Base-by-base conservation (phyloP, 2,888 invertebrate species). In the Euzetes globulus region DNA sequence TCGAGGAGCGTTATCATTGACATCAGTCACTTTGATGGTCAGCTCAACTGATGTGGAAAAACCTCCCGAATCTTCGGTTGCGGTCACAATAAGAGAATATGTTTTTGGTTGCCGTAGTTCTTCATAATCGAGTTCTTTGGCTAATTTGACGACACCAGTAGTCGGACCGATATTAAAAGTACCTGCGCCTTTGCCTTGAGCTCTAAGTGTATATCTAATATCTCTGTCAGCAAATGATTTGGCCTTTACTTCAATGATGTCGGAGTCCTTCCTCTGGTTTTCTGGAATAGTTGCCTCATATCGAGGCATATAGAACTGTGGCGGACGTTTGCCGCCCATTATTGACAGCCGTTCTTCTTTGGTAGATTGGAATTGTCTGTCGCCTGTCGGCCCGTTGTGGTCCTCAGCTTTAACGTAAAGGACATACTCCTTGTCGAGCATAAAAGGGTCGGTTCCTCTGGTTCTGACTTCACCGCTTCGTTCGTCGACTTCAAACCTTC, bases 1-100 rank as follows among this genome's bases (percentile, higher is more conserved):
- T 83, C 94, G 92, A 0, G 97, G 97, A 11, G 94, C 92, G 83
- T 98, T 97, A 85, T 98, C 98, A 82, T 99, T 99, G 60, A 95
- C 92, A 83, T 98, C 98, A 7, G 92, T 92, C 63, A 99, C 94
- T 78, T 92, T 88, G 78, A 95, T 94, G 3, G 93, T 94, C 68
- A 94, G 83, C 88, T 94, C 94, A 78, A 94, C 94, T 60, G 92
- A 91, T 33, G 94, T 94, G 27, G 94, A 94, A 83, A 95, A 94
- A 76, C 95, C 95, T 72, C 95, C 95, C n/a, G 94, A 94, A 83
- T 95, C 95, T 84, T 97, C 97, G 0, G 95, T 95, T 33, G 95
- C 95, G 3, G 93, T 94, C 72, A 96, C 94, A 78, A 91, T 80
- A 78, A 98, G 85, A 9, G 93, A 91, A 82, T 96, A 97, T 76